phyloP scores from a whole-genome alignment of 1,140 invertebrate genomes.

The Aphelinus certus region DNA sequence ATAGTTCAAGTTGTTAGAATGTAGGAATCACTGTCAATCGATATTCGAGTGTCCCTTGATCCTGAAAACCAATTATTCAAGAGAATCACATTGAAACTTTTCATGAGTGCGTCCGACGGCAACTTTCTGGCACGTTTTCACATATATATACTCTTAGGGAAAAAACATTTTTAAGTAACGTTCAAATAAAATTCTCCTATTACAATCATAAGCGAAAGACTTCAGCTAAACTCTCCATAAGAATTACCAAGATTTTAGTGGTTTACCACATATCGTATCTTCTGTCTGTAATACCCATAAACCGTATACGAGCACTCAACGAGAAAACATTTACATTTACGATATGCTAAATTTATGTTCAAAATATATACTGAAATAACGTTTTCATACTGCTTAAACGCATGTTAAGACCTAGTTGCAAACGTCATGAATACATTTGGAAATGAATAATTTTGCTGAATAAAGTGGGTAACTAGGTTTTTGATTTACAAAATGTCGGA shows the following conservation, averaged over 20 bases:
- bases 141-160: slow-evolving; percentile 24
- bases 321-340: slow-evolving; percentile 17
- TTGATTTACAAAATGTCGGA: too few species aligned
- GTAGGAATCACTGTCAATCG: too few species aligned
- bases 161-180: slow-evolving; percentile 56
- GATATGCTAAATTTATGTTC: slow-evolving; percentile 21
- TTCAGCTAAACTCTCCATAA: too few species aligned
- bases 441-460: neutral
- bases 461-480: too few species aligned
- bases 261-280: slow-evolving; percentile 24
- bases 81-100: too few species aligned
- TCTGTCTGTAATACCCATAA: slow-evolving; percentile 16
- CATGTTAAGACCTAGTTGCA: too few species aligned
- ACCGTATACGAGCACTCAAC: neutral
- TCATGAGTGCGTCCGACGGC: slow-evolving; percentile 22
- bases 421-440: neutral
- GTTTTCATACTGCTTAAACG: neutral
- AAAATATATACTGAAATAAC: slow-evolving; percentile 12
- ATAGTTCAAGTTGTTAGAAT: too few species aligned
- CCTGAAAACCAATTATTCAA: too few species aligned
- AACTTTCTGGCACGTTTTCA: slow-evolving; percentile 56
- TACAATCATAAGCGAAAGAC: too few species aligned
- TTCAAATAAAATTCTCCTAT: slow-evolving; percentile 51
- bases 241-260: slow-evolving; percentile 13
- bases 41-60: too few species aligned